Evolutionary conservation across 2,797 vertebrate genomes (phyloP).

Genomic region (Rhinella marina): DNA sequence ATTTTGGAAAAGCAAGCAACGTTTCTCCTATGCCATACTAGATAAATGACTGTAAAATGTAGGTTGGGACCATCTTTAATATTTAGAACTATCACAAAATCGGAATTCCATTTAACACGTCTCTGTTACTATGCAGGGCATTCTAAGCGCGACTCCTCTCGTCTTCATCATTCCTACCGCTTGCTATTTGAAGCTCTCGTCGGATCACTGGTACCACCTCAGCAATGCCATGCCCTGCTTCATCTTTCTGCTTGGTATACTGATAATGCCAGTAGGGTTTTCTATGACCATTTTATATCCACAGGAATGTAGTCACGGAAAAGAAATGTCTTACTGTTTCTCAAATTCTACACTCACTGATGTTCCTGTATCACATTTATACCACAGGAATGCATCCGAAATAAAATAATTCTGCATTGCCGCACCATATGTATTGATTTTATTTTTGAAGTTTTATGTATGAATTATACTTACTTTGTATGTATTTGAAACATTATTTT

Average conservation of each 20-base stretch:
- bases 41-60: neutral
- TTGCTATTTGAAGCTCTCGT: conserved; percentile 88
- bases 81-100: neutral
- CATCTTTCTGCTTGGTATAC: conserved; percentile 80
- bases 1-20: neutral
- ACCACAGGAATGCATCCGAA: conserved; percentile 49
- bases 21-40: neutral
- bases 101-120: neutral
- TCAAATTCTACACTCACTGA: conserved; percentile 75
- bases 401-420: conserved; percentile 2
- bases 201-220: conserved; percentile 80
- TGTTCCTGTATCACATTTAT: conserved; percentile 66
- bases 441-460: neutral
- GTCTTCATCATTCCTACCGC: conserved; percentile 95
- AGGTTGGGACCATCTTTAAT: neutral
- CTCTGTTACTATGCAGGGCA: conserved; percentile 79
- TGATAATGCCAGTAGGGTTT: conserved; percentile 87
- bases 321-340: conserved; percentile 91
- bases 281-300: conserved; percentile 81
- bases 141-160: conserved; percentile 89
- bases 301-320: conserved; percentile 89
- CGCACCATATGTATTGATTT: neutral
- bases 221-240: conserved; percentile 81
- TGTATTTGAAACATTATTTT: neutral
- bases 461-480: neutral